A percentile compares a stretch with the other conserved stretches of the same genome.
Evolutionary conservation across 2,113 vertebrate species (phyloP).

Genomic region (Rafetus swinhoei): DNA sequence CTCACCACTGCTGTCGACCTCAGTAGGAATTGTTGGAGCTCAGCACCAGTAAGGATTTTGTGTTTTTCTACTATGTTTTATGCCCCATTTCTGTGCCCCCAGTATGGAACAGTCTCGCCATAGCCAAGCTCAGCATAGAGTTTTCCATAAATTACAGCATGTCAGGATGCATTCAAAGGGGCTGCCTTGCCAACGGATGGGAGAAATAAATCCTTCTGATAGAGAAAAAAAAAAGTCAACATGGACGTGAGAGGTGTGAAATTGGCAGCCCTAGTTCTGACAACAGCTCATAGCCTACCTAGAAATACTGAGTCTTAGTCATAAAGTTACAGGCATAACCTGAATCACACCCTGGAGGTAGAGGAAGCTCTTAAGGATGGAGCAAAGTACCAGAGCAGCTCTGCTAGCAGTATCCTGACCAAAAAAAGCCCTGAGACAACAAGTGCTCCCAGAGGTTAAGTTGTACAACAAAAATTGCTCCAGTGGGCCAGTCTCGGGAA

Average conservation of each 20-base stretch:
- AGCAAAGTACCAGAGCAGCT: neutral
- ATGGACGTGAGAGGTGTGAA: neutral
- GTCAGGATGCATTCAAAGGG: neutral
- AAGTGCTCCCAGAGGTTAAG: neutral
- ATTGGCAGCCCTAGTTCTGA: neutral
- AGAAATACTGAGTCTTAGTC: neutral
- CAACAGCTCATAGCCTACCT: neutral
- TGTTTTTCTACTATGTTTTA: neutral
- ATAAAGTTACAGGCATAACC: neutral
- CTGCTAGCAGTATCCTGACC: neutral
- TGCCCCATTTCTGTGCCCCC: neutral
- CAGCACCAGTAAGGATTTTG: neutral
- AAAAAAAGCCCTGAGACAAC: neutral
- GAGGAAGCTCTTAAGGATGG: neutral
- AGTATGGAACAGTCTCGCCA: neutral
- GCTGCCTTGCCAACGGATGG: neutral
- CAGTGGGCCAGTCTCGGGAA: neutral
- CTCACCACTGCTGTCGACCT: neutral
- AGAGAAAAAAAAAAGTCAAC: neutral
- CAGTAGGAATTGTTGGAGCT: neutral
- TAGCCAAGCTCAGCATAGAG: neutral
- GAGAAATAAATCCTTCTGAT: neutral
- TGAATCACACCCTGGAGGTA: neutral
- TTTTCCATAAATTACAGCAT: conserved; percentile 26
- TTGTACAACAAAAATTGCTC: neutral